Conservation (phyloP, 2,113 vertebrate species). For the Archocentrus centrarchus region DNA sequence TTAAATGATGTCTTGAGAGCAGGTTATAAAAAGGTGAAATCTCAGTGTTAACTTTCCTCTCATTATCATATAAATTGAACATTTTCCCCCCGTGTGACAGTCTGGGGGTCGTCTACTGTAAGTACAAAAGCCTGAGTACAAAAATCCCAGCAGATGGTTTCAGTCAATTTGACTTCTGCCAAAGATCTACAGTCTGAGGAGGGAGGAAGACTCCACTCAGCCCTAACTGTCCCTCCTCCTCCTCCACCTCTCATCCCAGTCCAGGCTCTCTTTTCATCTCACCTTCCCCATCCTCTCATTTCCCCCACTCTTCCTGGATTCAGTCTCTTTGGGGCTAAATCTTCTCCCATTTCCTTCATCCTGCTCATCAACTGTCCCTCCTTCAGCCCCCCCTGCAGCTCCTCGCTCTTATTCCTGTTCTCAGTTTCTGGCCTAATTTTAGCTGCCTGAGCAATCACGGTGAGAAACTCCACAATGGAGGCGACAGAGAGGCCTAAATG, state of each 20-base stretch:
- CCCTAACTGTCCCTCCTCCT: background rate
- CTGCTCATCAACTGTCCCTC: background rate
- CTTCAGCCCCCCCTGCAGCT: background rate
- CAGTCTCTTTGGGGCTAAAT: background rate
- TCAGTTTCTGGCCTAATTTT: constrained; percentile 27
- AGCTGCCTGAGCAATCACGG: background rate
- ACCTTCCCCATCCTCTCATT: background rate
- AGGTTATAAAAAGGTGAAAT: background rate
- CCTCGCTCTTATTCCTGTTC: background rate
- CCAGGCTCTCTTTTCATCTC: constrained; percentile 18
- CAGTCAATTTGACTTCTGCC: constrained; percentile 16
- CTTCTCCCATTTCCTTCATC: background rate
- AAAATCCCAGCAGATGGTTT: constrained; percentile 39
- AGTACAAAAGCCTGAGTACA: background rate
- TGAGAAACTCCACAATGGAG: constrained; percentile 15
- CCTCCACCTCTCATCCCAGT: constrained; percentile 18
- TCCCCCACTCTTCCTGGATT: background rate
- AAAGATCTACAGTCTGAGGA: background rate
- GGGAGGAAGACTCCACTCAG: background rate
- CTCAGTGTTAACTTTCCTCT: background rate
- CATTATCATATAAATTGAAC: background rate
- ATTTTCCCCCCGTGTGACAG: background rate
- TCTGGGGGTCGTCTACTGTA: background rate
- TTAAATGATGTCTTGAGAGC: accelerated
- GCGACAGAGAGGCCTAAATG: background rate